Evolutionary conservation across 2,113 vertebrate species (phyloP).

Genomic region (Sander vitreus): DNA sequence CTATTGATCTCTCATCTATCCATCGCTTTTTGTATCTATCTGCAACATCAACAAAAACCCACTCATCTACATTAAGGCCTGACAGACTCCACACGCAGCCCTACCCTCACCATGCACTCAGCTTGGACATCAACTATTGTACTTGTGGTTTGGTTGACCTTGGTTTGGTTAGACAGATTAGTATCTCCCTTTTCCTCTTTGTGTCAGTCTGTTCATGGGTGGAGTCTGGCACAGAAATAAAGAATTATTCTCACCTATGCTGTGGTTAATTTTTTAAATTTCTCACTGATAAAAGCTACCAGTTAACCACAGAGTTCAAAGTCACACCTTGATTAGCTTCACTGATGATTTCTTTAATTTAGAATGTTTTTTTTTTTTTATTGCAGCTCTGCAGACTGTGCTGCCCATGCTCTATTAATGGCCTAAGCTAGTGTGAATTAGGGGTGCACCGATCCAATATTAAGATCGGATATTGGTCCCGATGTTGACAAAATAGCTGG

Average conservation of each 20-base stretch:
- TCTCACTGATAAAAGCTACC: background rate
- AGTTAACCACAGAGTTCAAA: background rate
- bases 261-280: background rate
- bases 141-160: slow-evolving; percentile 35
- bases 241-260: background rate
- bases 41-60: slow-evolving; percentile 60
- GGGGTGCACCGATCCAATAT: too few relatives aligned
- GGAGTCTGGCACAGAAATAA: background rate
- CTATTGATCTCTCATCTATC: slow-evolving; percentile 38
- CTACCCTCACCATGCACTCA: background rate
- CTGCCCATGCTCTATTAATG: background rate
- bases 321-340: background rate
- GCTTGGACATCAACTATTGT: slow-evolving; percentile 11
- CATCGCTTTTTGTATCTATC: slow-evolving; percentile 37
- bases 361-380: background rate
- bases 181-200: slow-evolving; percentile 19
- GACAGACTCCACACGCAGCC: background rate
- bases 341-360: background rate
- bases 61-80: background rate
- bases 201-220: background rate
- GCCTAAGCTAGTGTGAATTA: background rate
- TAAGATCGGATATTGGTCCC: too few relatives aligned
- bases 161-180: slow-evolving; percentile 21
- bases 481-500: too few relatives aligned
- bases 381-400: background rate